phyloP scores from a whole-genome alignment of 2,113 vertebrate species.

The Ciconia stormi region DNA sequence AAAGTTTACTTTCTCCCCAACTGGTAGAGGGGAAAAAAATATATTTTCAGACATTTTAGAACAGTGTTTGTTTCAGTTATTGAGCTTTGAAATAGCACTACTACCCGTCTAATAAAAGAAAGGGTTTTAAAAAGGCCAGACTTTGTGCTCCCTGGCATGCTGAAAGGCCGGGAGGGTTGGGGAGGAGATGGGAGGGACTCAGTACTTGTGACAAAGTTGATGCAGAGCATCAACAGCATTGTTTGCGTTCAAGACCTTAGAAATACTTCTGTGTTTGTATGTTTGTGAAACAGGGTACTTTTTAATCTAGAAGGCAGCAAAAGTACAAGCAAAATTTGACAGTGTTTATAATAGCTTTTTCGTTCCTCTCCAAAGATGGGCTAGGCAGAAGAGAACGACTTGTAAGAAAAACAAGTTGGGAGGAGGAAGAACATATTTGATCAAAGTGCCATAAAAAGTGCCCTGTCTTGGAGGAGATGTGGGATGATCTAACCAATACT shows the following conservation, averaged over 20 bases:
- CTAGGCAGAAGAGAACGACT: background rate
- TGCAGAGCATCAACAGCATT: background rate
- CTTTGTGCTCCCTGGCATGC: background rate
- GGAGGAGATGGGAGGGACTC: background rate
- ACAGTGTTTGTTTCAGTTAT: background rate
- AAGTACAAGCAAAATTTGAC: background rate
- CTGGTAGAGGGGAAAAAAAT: background rate
- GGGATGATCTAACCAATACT: background rate
- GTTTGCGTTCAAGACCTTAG: background rate
- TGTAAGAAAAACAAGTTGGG: background rate
- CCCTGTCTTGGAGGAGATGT: background rate
- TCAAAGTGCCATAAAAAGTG: background rate
- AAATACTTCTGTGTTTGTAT: background rate
- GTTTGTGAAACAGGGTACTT: background rate
- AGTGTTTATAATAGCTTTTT: background rate
- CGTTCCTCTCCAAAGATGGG: background rate
- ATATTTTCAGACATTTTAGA: background rate
- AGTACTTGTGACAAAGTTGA: background rate
- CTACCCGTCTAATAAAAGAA: background rate
- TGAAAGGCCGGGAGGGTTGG: background rate
- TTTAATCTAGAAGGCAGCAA: background rate
- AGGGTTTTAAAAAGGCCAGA: background rate
- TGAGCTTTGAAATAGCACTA: background rate
- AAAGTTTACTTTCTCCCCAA: background rate
- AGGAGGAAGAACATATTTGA: background rate